Evolutionary conservation across 2,797 vertebrate genomes (phyloP).

Genomic region (Bufotes viridis): DNA sequence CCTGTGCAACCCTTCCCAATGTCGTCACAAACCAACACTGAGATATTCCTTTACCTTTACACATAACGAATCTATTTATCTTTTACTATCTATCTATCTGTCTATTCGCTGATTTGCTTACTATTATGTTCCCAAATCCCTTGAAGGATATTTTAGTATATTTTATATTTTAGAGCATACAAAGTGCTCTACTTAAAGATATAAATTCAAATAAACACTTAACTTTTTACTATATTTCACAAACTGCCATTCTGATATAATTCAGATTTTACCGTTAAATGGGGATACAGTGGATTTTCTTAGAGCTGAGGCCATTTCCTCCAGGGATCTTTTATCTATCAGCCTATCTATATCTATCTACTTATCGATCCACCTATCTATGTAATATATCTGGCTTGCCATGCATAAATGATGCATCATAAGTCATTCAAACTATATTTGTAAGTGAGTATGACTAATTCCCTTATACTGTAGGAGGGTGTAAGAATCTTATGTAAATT

Average conservation of each 20-base stretch:
- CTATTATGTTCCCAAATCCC: too few relatives aligned
- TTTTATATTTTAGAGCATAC: too few relatives aligned
- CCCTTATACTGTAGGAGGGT: neutral
- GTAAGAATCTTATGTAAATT: neutral
- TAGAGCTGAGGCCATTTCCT: conserved; percentile 46
- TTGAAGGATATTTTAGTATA: too few relatives aligned
- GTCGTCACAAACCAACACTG: neutral
- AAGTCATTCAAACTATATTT: neutral
- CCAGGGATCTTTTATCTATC: conserved; percentile 24
- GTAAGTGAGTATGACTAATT: neutral
- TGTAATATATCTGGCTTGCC: neutral
- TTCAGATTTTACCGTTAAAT: conserved; percentile 1
- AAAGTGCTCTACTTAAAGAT: neutral
- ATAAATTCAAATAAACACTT: neutral
- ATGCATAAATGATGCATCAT: neutral
- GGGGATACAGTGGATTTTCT: conserved; percentile 29
- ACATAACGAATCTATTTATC: neutral
- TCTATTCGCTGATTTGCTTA: too few relatives aligned
- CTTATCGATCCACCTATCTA: neutral
- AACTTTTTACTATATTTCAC: too few relatives aligned
- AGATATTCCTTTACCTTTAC: neutral
- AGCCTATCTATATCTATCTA: neutral
- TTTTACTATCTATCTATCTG: neutral
- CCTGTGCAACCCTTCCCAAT: conserved; percentile 37
- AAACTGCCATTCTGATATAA: neutral